Evolutionary conservation across 2,113 vertebrate species (phyloP), one percentile per base, ranked within the genome.

Genomic region (Toxotes chatareus): DNA sequence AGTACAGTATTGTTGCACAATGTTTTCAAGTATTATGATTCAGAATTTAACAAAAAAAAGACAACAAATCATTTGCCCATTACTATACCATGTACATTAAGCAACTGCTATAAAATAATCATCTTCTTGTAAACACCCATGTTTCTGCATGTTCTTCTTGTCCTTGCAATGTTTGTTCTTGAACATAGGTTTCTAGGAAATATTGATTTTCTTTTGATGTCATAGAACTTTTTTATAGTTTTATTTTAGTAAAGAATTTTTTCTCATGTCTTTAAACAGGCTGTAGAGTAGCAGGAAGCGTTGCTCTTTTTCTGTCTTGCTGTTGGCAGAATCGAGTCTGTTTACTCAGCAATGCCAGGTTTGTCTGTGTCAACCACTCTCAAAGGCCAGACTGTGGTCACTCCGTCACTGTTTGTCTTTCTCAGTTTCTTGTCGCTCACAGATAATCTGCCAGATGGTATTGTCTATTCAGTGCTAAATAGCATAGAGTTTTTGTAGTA

Each of bases 401-500:
- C 55, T 66, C 32, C 57, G 31, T 49, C 32, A n/a, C 47, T 63
- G 17, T 71, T 68, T 53, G 56, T 47, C 40, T 63, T 56, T 57
- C 36, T 77, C 80, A 55, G 57, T 69, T 65, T 78, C 31, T 49
- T 12, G 61, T 81, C 11, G 9, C 38, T 80, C 32, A 12, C 32
- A 6, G 60, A 83, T 77, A 66, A 59, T 69, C 59, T 79, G 77
- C 56, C 78, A 71, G 57, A 66, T 69, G 23, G 51, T 55, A 19
- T 66, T 69, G 47, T 85, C 69, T 69, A 63, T 80, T 76, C 51
- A 40, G 49, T 44, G 34, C n/a, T 61, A 59, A 83, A 77, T 10
- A 51, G 31, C 40, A 27, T 5, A 49, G 32, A 23, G 53, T 27
- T 57, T 51, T 68, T 67, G 13, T 51, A 12, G 64, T 7, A 46